Base-by-base conservation (phyloP, 2,797 vertebrate species). In the Cossypha caffra region DNA sequence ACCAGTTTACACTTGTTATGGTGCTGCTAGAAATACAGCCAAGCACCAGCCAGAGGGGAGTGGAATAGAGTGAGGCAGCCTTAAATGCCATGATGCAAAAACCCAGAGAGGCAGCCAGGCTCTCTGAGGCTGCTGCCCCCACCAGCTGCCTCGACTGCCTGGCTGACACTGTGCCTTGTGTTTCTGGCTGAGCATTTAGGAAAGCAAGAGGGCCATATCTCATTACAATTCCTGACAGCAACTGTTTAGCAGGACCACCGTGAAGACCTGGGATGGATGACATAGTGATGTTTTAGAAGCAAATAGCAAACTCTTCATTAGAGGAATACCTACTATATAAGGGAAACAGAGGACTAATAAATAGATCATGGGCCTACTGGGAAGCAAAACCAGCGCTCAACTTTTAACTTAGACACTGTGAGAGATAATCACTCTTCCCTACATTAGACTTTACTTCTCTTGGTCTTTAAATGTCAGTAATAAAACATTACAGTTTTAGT, bases 381-480 rank as follows among this genome's bases (percentile, higher is more conserved):
- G 0, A 1, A 77, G 58, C 10, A 55, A 90, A 90, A 83, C 33
- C 33, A 72, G 64, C 3, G 10, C 19, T 91, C 64, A 66, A 33
- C 37, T 86, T 91, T 86, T 52, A 91, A 80, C 86, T 72, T 59
- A 86, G 76, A 78, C 33, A 48, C 37, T 59, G 17, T 51, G 75
- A 94, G 58, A 45, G 23, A 94, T 67, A 91, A 86, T 94, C 72
- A 72, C 40, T 88, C 75, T 82, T 91, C 33, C 23, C 4, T 45
- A 29, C 83, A 79, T 76, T 89, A 81, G 42, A 55, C 26, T 69
- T 93, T 33, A 51, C 21, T 90, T 74, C 52, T 18, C 11, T 58
- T 50, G 31, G 57, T 94, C 76, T 96, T 95, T 69, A 88, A 93
- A 88, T 82, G 48, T 37, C 64, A 91, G 38, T 72, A 93, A 93